A percentile compares a stretch with the other conserved stretches of the same genome.
phyloP scores from a whole-genome alignment of 2,888 invertebrate species.

The Leucania comma region DNA sequence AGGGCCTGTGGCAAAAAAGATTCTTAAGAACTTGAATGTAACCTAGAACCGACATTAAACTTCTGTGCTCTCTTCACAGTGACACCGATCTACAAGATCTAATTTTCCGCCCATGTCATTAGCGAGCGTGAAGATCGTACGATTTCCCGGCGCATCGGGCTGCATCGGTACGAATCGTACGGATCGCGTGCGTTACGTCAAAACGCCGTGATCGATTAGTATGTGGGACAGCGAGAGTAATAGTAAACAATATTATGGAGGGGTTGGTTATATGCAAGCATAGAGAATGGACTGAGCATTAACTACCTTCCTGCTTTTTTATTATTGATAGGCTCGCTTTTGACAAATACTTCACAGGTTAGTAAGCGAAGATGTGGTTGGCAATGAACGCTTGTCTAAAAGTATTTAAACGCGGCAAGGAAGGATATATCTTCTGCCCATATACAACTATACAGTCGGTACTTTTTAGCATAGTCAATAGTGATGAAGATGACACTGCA shows the following conservation, averaged over 20 bases:
- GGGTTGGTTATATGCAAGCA: neutral
- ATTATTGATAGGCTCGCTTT: too few relatives aligned
- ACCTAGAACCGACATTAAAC: neutral
- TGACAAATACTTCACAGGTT: too few relatives aligned
- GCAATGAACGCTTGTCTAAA: too few relatives aligned
- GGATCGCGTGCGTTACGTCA: slow-evolving; percentile 53
- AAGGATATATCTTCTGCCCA: too few relatives aligned
- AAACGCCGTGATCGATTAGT: slow-evolving; percentile 46
- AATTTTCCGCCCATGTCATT: slow-evolving; percentile 60
- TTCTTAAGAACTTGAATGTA: too few relatives aligned
- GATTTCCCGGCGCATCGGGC: slow-evolving; percentile 63
- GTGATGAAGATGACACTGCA: too few relatives aligned
- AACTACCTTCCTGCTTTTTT: too few relatives aligned
- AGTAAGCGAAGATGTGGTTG: too few relatives aligned
- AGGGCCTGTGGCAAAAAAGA: too few relatives aligned
- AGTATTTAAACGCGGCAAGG: too few relatives aligned
- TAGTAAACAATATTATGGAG: slow-evolving; percentile 9
- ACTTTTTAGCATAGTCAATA: too few relatives aligned
- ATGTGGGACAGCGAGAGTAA: slow-evolving; percentile 37
- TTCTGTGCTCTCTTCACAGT: slow-evolving; percentile 24
- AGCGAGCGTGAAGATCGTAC: slow-evolving; percentile 70
- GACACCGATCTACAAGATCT: slow-evolving; percentile 39
- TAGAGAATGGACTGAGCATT: neutral
- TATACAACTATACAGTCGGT: too few relatives aligned
- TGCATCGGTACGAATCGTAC: slow-evolving; percentile 47